Percentiles rank a stretch among this genome's conserved stretches.
Evolutionary conservation across 2,113 vertebrate genomes (phyloP).

Genomic region (Dipodomys ordii): DNA sequence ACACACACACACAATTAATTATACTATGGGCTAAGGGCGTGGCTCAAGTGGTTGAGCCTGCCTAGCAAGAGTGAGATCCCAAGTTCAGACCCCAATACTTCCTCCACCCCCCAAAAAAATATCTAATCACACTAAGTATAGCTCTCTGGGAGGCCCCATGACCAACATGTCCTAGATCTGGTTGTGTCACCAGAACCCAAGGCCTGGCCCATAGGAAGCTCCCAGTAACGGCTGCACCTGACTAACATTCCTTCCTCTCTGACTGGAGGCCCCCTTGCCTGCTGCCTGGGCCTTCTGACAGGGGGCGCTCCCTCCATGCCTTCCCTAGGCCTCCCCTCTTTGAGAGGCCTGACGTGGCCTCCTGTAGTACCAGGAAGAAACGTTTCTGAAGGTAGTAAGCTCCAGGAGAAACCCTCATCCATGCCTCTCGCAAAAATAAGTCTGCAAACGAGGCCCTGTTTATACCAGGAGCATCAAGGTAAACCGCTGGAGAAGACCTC

Average conservation of each 20-base stretch:
- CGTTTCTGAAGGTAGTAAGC: neutral
- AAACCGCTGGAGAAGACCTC: neutral
- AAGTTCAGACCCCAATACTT: too few relatives aligned
- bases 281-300: neutral
- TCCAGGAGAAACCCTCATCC: neutral
- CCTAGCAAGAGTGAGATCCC: too few relatives aligned
- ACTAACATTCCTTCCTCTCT: too few relatives aligned
- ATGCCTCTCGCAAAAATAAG: neutral
- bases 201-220: neutral
- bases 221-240: neutral
- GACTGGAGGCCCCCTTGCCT: too few relatives aligned
- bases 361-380: neutral
- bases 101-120: too few relatives aligned
- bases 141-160: neutral
- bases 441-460: neutral
- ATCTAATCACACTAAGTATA: accelerated
- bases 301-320: neutral
- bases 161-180: neutral
- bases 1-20: too few relatives aligned
- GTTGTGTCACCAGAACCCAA: neutral
- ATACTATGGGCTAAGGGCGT: too few relatives aligned
- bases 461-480: neutral
- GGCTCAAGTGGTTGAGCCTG: too few relatives aligned
- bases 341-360: neutral
- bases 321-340: neutral